Evolutionary conservation across 2,797 vertebrate genomes (phyloP), one percentile per base, ranked within the genome.

Genomic region (Forpus xanthops): DNA sequence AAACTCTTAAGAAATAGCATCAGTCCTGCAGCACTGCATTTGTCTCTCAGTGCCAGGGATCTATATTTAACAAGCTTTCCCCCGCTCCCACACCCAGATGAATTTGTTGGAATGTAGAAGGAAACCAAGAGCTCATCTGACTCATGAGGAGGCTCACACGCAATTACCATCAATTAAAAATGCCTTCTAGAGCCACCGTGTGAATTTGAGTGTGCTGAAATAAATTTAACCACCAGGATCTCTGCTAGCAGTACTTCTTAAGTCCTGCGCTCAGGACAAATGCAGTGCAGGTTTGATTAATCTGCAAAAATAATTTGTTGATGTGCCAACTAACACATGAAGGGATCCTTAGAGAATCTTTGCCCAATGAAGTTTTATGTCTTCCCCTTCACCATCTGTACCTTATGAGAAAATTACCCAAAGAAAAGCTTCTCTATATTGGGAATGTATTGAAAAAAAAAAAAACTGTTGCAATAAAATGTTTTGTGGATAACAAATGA

Each of bases 61-160:
- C 90, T 95, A 89, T 94, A 89, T 96, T 97, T 96, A 95, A 97
- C 93, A 96, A 97, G 95, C 78, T 93, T 97, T 94, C 81, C 87
- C 90, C 21, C 13, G 87, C 85, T 97, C 91, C 96, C 95, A 96
- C 96, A 94, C 96, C 97, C 96, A 93, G 86, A 96, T 95, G 95
- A 96, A 96, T 96, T 96, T 91, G 89, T 92, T 96, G 94, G 94
- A 96, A 97, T 96, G 96, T 95, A 96, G 90, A 66, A 95, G 89
- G 72, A 95, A 91, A 95, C 87, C 74, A 94, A 93, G 85, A 95
- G 72, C 93, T 95, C 93, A 84, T 96, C 94, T 96, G 94, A 97
- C 96, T 97, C 96, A 96, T 97, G 96, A 97, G 64, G 77, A 96
- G 73, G 67, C 67, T 96, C 90, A 94, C 83, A 92, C 67, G 15